Base-by-base conservation (phyloP, 2,888 invertebrate species). In the Clunio marinus region DNA sequence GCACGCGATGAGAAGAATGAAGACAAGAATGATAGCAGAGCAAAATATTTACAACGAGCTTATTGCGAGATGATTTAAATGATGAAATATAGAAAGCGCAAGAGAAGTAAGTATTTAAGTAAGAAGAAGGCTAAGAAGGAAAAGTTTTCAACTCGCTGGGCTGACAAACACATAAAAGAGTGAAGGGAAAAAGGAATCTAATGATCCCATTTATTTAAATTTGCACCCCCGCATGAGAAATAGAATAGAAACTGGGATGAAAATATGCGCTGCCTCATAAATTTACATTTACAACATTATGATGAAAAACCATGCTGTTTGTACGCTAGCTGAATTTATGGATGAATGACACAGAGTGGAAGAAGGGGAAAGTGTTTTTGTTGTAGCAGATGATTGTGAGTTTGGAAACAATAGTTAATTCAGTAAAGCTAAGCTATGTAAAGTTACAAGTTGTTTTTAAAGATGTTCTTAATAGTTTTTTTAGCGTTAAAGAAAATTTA, bases 131-230 rank as follows among this genome's bases (percentile, higher is more conserved):
- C 10, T 5, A 10, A 8, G 32, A 3, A 45, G 17, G 8, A 45
- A 45, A 45, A 45, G 45, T 45, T 45, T 45, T n/a, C 3, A 45
- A 45, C 7, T 5, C 15, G 4, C 8, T 45, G 15, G n/a, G 45
- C 45, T 45, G 45, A 45, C 45, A 45, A 45, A 10, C 10, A 32
- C 10, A 10, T 7, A 10, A 32, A 7, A 10, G 32, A 7, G 10
- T 32, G 32, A 45, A 45, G 45, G 45, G 13, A 45, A 15, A 45
- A 45, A 4, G 45, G 15, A 45, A 62, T 62, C 62, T 62, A 62
- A 62, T 62, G 62, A 62, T 62, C 62, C 62, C 41, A 62, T 62
- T 62, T 62, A 62, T 62, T 62, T 62, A 62, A 62, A 62, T 62
- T 62, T 45, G 41, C 45, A 62, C 62, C 62, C 60, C 28, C 22